phyloP scores from a whole-genome alignment of 92 coral and sea anemone genomes.

The Zoanthus solanderi region DNA sequence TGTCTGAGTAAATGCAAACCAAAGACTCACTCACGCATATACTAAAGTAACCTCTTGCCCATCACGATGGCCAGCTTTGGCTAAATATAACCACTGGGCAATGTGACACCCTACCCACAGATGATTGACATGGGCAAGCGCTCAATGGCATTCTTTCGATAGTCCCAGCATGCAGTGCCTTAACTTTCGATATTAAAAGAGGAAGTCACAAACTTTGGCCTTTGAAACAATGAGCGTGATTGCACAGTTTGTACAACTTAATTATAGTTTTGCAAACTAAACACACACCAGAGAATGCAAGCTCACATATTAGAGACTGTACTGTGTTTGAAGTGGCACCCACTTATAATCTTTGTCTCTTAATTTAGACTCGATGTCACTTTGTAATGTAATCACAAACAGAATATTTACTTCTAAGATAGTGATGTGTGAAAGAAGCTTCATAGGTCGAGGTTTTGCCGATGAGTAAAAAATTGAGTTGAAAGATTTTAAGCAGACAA shows the following conservation, averaged over 20 bases:
- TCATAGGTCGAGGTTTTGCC: not conserved
- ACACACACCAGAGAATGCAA: conserved; percentile 9
- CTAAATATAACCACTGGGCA: conserved; percentile 68
- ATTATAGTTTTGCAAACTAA: conserved; percentile 6
- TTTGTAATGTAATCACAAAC: not conserved
- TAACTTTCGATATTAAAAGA: not conserved
- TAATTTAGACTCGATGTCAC: not conserved
- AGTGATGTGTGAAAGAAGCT: not conserved
- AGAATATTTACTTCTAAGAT: not conserved
- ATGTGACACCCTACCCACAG: conserved; percentile 61
- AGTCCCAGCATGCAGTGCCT: conserved; percentile 38
- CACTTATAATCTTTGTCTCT: not conserved
- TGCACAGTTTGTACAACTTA: not conserved
- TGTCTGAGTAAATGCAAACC: conserved; percentile 54
- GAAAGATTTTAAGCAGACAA: not conserved
- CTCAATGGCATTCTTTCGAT: conserved; percentile 55
- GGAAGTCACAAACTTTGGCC: not conserved
- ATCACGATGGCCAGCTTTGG: conserved; percentile 51
- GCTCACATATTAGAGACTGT: not conserved
- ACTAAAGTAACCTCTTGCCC: conserved; percentile 64
- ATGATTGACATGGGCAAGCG: conserved; percentile 74
- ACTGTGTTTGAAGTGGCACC: not conserved
- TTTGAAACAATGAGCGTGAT: not conserved
- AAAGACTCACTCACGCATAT: conserved; percentile 73
- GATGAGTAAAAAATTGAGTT: not conserved